Base-by-base conservation (phyloP, 2,888 invertebrate genomes). In the Crocallis elinguaria region DNA sequence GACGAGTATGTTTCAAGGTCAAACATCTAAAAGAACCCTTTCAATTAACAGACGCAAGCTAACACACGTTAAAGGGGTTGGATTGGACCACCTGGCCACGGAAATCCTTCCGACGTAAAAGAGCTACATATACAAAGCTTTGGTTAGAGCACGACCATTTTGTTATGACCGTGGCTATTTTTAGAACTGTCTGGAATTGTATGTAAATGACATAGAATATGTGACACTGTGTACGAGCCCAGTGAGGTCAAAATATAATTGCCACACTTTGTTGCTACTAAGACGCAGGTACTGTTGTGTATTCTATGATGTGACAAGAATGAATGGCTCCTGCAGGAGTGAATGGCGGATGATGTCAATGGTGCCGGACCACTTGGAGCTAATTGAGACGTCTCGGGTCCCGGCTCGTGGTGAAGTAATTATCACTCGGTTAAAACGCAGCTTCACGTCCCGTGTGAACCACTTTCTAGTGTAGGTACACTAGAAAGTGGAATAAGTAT, bases 301-400 rank as follows among this genome's bases (percentile, higher is more conserved):
- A 43, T 48, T 43, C 33, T 48, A 12, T 43, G 53, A 50, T 59
- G 53, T 68, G 75, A 73, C 72, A 66, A 67, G 71, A 72, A 79
- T 86, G 85, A 85, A 84, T 83, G 84, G 72, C 71, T 64, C 63
- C 56, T 52, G 46, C 49, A 57, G 60, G 68, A 67, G 59, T 84
- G 83, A 86, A 85, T 85, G 85, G 77, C 62, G 56, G 57, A 50
- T 49, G 29, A 44, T 66, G 67, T 82, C 76, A 84, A 84, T 80
- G 84, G 78, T 62, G 69, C 60, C 57, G 21, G 23, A 3, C 38
- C 38, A 29, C 19, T 43, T 33, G 59, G 57, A 62, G 66, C 75
- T 80, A 83, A 83, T 82, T 81, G 79, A 73, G 64, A 51, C 58
- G 62, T 73, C 69, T 64, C 67, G 70, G 59, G 57, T 69, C 66